Evolutionary conservation across 2,888 invertebrate genomes (phyloP).

Genomic region (Pristionchus fissidentatus): DNA sequence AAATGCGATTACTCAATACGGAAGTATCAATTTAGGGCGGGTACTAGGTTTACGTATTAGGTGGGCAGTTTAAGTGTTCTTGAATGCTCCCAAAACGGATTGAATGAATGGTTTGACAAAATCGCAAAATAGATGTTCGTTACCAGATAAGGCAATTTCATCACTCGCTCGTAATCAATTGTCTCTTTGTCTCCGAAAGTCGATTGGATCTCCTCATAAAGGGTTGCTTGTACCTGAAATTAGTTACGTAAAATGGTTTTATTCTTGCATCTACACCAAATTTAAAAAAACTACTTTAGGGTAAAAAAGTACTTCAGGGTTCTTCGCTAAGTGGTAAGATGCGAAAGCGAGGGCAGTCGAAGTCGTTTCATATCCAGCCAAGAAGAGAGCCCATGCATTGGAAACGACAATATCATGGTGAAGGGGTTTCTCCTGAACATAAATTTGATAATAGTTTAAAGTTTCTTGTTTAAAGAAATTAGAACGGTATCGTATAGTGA

Average conservation of each 20-base stretch:
- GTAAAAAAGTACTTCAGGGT: slow-evolving; percentile 76
- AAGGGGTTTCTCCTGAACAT: slow-evolving; percentile 34
- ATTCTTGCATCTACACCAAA: no score
- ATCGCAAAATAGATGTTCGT: neutral
- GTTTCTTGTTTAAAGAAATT: no score
- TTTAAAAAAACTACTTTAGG: no score
- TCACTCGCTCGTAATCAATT: slow-evolving; percentile 44
- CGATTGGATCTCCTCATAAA: neutral
- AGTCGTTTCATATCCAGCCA: slow-evolving; percentile 76
- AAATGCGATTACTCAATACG: neutral
- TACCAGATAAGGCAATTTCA: slow-evolving; percentile 34
- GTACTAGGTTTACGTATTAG: no score
- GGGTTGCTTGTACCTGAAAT: slow-evolving; percentile 23
- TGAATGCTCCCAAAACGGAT: no score
- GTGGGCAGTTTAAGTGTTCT: no score
- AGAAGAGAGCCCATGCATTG: slow-evolving; percentile 45
- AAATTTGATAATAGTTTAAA: neutral
- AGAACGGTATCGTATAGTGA: neutral
- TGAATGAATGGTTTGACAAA: no score
- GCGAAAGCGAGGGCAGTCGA: slow-evolving; percentile 77
- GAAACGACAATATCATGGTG: slow-evolving; percentile 48
- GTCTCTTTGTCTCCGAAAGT: neutral
- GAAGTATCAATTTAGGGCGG: neutral
- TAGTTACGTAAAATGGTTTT: no score
- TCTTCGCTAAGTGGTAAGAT: slow-evolving; percentile 76